phyloP scores from a whole-genome alignment of 1,140 invertebrate genomes.

The Drosophila athabasca region DNA sequence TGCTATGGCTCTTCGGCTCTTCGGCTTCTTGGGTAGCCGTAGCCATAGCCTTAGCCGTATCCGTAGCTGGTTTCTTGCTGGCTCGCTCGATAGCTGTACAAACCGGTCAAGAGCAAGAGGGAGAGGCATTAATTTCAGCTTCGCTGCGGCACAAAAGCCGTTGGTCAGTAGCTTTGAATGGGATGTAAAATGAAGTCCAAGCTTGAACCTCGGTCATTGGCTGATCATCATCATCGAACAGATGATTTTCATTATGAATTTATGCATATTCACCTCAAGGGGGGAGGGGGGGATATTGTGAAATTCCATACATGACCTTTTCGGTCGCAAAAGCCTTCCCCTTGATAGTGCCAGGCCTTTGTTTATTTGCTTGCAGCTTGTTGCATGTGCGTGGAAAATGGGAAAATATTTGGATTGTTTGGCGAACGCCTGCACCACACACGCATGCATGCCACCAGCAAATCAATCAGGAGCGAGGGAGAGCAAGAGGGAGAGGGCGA shows the following conservation, averaged over 20 bases:
- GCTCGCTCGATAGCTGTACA: constrained; percentile 65
- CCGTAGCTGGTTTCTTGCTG: constrained; percentile 25
- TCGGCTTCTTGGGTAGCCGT: constrained; percentile 23
- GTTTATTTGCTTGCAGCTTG: constrained; percentile 53
- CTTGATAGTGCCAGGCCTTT: constrained; percentile 55
- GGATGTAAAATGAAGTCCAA: constrained; percentile 39
- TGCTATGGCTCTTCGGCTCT: constrained; percentile 2
- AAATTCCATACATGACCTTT: constrained; percentile 63
- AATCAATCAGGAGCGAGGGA: constrained; percentile 61
- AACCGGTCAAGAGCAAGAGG: constrained; percentile 72
- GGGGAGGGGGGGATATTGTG: constrained; percentile 28
- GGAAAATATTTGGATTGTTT: constrained; percentile 65
- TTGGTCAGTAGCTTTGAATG: constrained; percentile 36
- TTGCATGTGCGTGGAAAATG: constrained; percentile 43
- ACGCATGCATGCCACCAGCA: constrained; percentile 36
- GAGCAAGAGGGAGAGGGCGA: not conserved
- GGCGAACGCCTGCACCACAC: constrained; percentile 41
- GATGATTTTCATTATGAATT: constrained; percentile 14
- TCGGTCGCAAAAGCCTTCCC: constrained; percentile 51
- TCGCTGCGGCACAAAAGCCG: constrained; percentile 55
- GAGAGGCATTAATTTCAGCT: constrained; percentile 36
- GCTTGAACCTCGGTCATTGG: constrained; percentile 54
- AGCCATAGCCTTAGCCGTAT: constrained; percentile 2
- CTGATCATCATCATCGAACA: constrained; percentile 36
- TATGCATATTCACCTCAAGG: constrained; percentile 39